Conservation (phyloP, 2,113 vertebrate species). For the Indri indri region DNA sequence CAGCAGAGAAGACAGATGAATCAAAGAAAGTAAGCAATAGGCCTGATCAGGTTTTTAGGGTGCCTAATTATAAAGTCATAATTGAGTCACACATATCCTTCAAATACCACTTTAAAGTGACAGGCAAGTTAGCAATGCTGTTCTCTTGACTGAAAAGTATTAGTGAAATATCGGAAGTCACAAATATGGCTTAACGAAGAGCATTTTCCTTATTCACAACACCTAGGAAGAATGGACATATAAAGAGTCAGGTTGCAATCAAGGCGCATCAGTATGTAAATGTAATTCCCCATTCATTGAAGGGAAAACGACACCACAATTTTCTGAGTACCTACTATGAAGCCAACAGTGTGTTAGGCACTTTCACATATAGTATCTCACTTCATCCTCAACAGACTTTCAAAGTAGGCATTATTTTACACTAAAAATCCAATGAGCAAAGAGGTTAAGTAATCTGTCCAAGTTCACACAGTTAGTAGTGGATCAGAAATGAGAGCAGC, state of each 20-base stretch:
- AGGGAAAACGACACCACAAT: conserved; percentile 37
- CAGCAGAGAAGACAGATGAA: conserved; percentile 76
- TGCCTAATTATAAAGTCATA: conserved; percentile 73
- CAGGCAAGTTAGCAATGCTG: conserved; percentile 70
- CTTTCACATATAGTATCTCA: conserved; percentile 12
- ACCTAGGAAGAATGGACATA: conserved; percentile 77
- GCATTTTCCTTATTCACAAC: conserved; percentile 72
- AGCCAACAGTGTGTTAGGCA: conserved; percentile 40
- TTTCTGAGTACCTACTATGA: conserved; percentile 55
- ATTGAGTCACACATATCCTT: conserved; percentile 69
- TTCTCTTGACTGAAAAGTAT: conserved; percentile 74
- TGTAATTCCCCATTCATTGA: not conserved
- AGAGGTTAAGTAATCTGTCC: not conserved
- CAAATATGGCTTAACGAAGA: conserved; percentile 73
- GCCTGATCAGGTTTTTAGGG: conserved; percentile 62
- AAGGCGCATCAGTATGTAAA: conserved; percentile 33
- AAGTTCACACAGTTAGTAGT: not conserved
- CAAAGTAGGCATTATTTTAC: not conserved
- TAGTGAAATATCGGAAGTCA: conserved; percentile 75
- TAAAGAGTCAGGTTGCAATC: conserved; percentile 69
- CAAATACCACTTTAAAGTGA: conserved; percentile 72
- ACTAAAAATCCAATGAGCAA: not conserved
- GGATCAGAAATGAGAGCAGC: not conserved
- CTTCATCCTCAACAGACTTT: not conserved
- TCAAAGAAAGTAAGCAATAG: conserved; percentile 74